Percentiles rank a stretch among this genome's conserved stretches.
Evolutionary conservation across 1,140 invertebrate species (phyloP).

Genomic region (Bradynema listronoti): DNA sequence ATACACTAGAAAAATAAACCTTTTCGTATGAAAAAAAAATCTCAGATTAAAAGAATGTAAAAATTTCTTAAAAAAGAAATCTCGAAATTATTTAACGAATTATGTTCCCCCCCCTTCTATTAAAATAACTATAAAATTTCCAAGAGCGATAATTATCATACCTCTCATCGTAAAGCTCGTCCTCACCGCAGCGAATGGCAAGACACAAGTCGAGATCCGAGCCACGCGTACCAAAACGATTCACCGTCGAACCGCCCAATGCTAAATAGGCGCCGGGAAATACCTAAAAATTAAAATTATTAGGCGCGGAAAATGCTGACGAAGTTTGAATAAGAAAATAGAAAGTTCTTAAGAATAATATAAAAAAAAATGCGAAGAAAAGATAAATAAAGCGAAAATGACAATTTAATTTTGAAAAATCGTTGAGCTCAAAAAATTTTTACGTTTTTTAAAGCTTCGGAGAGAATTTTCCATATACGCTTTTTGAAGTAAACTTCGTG

Average conservation of each 20-base stretch:
- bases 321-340: no score
- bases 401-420: no score
- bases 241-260: constrained; percentile 26
- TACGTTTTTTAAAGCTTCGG: no score
- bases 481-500: constrained; percentile 4
- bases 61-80: constrained; percentile 1
- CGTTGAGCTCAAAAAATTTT: no score
- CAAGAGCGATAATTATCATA: constrained; percentile 23
- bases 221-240: constrained; percentile 23
- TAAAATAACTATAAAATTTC: no score
- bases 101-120: no score
- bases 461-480: neutral
- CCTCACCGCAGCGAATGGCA: constrained; percentile 14
- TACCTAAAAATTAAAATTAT: no score
- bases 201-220: constrained; percentile 29
- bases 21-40: no score
- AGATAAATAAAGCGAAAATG: neutral
- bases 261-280: constrained; percentile 19
- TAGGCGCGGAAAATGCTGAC: no score
- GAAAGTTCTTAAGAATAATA: no score
- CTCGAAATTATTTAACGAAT: no score
- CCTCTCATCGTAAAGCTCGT: constrained; percentile 17
- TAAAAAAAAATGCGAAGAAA: constrained; percentile 1
- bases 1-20: constrained; percentile 9
- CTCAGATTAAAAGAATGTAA: neutral